These are phyloP conservation scores for Toxotes chatareus DNA, from an alignment of 2,113 vertebrate species.

Conservation along the genomic window DNA sequence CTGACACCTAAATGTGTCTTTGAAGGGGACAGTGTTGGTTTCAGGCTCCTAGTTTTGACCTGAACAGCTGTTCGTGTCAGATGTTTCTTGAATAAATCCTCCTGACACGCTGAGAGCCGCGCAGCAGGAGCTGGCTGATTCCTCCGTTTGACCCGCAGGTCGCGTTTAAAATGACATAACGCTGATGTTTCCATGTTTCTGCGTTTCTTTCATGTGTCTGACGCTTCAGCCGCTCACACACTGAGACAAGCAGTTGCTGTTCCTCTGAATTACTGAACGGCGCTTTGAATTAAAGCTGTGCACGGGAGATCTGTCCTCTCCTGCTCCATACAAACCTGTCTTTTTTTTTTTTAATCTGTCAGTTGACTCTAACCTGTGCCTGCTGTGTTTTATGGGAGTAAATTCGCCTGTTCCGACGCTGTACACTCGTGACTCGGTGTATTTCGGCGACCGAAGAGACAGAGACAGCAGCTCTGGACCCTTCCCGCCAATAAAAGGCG, in stretches of 20 bases:
- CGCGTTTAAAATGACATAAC: neutral
- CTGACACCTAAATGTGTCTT: neutral
- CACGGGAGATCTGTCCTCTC: neutral
- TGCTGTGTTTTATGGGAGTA: no score
- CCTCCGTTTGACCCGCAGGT: slow-evolving; percentile 5
- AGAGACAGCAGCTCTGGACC: slow-evolving; percentile 49
- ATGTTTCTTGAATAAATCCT: slow-evolving; percentile 23
- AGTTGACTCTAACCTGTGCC: neutral
- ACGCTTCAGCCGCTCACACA: neutral
- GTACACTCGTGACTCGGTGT: neutral
- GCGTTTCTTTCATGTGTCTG: neutral
- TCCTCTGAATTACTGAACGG: neutral
- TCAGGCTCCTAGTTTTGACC: slow-evolving; percentile 1
- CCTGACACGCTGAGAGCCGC: neutral
- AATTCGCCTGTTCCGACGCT: no score
- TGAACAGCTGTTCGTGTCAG: slow-evolving; percentile 47
- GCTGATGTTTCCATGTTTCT: neutral
- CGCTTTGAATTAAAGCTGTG: neutral
- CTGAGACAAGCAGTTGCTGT: neutral
- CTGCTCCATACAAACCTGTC: neutral
- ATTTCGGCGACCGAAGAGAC: neutral
- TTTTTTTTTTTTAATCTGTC: no score
- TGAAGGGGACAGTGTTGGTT: neutral
- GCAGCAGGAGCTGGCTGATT: neutral
- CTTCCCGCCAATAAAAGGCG: slow-evolving; percentile 70